phyloP scores from a whole-genome alignment of 2,113 vertebrate species.

The Hemicordylus capensis region DNA sequence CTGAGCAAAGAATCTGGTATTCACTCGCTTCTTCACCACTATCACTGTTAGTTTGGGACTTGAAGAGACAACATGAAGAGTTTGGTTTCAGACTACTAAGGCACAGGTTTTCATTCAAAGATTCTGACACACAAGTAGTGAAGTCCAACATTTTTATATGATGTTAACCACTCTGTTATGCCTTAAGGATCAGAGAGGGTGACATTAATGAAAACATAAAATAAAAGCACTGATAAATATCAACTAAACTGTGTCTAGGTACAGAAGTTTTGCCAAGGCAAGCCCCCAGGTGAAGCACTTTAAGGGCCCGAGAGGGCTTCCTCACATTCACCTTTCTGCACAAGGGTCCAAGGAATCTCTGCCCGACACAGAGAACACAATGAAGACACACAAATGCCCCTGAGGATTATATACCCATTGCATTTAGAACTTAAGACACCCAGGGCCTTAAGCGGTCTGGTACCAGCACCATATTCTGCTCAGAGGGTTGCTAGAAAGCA shows the following conservation, averaged over 20 bases:
- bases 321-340: not conserved
- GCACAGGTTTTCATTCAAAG: not conserved
- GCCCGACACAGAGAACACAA: not conserved
- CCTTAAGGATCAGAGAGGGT: not conserved
- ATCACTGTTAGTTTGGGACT: slow-evolving; percentile 91
- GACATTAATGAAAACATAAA: not conserved
- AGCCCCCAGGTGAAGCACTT: not conserved
- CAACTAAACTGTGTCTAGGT: not conserved
- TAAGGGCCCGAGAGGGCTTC: not conserved
- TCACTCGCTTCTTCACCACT: slow-evolving; percentile 93
- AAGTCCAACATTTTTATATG: not conserved
- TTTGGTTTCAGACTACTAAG: not conserved
- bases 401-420: no score
- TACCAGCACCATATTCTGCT: not conserved
- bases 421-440: no score
- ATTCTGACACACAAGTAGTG: not conserved
- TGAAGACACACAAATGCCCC: not conserved
- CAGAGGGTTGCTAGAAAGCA: not conserved
- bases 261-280: not conserved
- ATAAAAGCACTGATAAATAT: not conserved
- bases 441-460: not conserved
- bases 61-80: not conserved
- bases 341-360: no score
- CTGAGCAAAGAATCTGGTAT: slow-evolving; percentile 84
- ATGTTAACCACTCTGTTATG: not conserved